phyloP scores from a whole-genome alignment of 1,140 invertebrate genomes.

The Pygmarrhopalites habei region DNA sequence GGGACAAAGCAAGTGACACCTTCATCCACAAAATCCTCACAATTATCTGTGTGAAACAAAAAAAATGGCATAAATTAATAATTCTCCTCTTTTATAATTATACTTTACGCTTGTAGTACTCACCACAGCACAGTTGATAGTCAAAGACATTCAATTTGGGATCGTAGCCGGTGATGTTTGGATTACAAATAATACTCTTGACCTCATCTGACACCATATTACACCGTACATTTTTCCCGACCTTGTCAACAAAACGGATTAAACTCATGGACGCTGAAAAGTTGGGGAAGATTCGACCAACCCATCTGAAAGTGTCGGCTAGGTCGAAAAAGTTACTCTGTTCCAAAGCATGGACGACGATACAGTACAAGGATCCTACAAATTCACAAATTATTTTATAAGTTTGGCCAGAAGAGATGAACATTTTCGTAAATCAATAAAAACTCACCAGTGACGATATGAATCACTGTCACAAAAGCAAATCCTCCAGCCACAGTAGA shows the following conservation, averaged over 20 bases:
- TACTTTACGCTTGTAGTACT: no score
- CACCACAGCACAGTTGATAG: conserved; percentile 11
- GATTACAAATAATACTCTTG: conserved; percentile 20
- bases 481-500: conserved; percentile 26
- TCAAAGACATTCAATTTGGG: not conserved
- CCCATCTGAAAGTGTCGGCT: not conserved
- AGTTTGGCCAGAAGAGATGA: no score
- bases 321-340: conserved; percentile 5
- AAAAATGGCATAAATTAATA: no score
- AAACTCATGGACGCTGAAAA: conserved; percentile 29
- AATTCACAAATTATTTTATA: no score
- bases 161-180: not conserved
- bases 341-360: conserved; percentile 23
- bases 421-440: no score
- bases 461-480: conserved; percentile 20
- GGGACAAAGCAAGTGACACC: conserved; percentile 16
- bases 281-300: conserved; percentile 31
- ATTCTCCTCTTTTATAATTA: no score
- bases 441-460: conserved; percentile 18
- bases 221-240: conserved; percentile 23
- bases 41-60: conserved; percentile 18
- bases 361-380: conserved; percentile 22
- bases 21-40: conserved; percentile 6
- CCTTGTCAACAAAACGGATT: conserved; percentile 20
- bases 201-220: conserved; percentile 22